Percentiles rank a stretch among this genome's conserved stretches.
phyloP scores from a whole-genome alignment of 2,888 invertebrate species.

The Heteropelma amictum region DNA sequence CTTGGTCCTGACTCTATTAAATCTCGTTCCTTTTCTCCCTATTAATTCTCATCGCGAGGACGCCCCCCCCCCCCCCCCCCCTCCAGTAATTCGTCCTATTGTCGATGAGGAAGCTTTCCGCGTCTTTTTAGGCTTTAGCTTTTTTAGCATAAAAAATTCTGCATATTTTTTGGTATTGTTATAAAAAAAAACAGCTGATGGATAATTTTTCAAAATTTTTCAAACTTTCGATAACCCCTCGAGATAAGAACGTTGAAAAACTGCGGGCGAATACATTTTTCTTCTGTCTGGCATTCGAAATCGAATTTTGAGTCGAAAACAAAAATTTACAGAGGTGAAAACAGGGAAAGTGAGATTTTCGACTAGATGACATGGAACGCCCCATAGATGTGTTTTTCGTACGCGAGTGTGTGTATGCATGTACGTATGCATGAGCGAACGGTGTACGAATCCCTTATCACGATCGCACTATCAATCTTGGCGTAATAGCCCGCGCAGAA shows the following conservation, averaged over 20 bases:
- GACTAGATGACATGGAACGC: too few relatives aligned
- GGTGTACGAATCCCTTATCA: conserved; percentile 38
- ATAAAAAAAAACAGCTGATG: neutral
- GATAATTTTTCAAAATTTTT: neutral
- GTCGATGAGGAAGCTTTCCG: too few relatives aligned
- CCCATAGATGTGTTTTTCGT: too few relatives aligned
- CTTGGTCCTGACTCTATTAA: neutral
- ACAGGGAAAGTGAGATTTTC: too few relatives aligned
- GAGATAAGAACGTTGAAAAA: too few relatives aligned
- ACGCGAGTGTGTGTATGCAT: neutral
- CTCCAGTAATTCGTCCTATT: too few relatives aligned
- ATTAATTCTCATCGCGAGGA: neutral
- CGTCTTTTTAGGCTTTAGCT: neutral
- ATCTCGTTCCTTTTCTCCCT: neutral
- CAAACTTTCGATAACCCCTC: neutral
- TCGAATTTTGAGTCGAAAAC: neutral
- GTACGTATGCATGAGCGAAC: neutral
- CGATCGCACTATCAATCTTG: conserved; percentile 34
- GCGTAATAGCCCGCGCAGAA: conserved; percentile 46
- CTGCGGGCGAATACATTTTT: too few relatives aligned
- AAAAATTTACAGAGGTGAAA: too few relatives aligned
- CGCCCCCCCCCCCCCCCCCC: too few relatives aligned
- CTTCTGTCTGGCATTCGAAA: too few relatives aligned
- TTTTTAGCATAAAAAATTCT: too few relatives aligned
- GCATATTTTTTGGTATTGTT: too few relatives aligned